phyloP scores from a whole-genome alignment of 2,888 invertebrate species.

The Drosophila incognita region DNA sequence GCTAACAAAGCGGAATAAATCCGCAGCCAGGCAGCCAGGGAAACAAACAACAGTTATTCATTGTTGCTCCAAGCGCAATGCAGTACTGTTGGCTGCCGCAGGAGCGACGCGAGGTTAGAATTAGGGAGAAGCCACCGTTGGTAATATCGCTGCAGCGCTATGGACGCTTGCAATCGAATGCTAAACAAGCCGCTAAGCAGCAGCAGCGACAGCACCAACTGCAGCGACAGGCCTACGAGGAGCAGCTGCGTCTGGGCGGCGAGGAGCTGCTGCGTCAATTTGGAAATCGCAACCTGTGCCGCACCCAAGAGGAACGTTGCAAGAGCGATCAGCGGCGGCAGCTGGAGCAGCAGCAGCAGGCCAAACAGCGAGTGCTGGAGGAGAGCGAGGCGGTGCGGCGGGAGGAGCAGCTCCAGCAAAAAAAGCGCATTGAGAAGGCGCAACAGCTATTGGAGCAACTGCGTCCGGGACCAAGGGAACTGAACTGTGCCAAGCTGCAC shows the following conservation, averaged over 20 bases:
- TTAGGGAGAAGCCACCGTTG: constrained; percentile 67
- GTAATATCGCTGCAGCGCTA: constrained; percentile 70
- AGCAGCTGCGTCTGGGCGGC: constrained; percentile 56
- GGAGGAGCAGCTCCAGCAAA: constrained; percentile 74
- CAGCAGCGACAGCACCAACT: constrained; percentile 42
- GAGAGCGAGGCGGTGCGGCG: constrained; percentile 81
- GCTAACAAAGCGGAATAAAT: constrained; percentile 2
- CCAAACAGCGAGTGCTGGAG: constrained; percentile 24
- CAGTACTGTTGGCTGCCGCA: constrained; percentile 71
- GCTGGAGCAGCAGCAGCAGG: constrained; percentile 26
- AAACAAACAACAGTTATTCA: constrained; percentile 14
- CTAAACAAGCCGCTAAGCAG: constrained; percentile 36
- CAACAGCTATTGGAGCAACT: constrained; percentile 80
- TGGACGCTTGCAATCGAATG: constrained; percentile 53
- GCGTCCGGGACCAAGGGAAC: constrained; percentile 81
- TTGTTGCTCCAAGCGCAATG: constrained; percentile 25
- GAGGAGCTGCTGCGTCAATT: constrained; percentile 59
- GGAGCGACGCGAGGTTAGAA: constrained; percentile 54
- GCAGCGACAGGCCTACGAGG: constrained; percentile 47
- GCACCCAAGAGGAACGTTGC: constrained; percentile 58
- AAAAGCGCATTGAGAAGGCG: constrained; percentile 79
- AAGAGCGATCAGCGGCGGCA: constrained; percentile 35
- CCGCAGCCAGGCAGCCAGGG: background rate
- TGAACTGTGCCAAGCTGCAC: constrained; percentile 82
- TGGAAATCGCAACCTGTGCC: constrained; percentile 55